phyloP scores from a whole-genome alignment of 2,888 invertebrate genomes.

The Tubulanus polymorphus region DNA sequence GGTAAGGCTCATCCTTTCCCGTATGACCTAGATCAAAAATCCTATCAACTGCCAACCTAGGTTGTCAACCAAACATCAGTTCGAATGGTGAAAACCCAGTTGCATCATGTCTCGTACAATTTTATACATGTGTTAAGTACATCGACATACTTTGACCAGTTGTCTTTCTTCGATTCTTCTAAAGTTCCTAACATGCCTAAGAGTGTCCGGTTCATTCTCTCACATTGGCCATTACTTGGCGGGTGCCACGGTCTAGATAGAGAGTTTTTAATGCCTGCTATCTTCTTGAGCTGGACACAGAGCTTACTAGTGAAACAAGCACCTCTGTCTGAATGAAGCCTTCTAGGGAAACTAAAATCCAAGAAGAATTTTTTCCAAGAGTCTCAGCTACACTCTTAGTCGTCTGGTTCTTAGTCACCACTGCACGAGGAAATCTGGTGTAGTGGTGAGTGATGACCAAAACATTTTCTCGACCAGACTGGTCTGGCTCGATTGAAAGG shows the following conservation, averaged over 20 bases:
- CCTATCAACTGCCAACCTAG: not conserved
- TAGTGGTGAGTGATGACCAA: constrained; percentile 16
- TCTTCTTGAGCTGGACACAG: not conserved
- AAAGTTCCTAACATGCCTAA: not conserved
- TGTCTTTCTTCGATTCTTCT: not conserved
- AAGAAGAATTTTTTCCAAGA: constrained; percentile 4
- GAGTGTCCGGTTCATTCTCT: not conserved
- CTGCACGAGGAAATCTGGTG: constrained; percentile 9
- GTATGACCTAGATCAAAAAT: not conserved
- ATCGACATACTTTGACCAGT: not conserved
- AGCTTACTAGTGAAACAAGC: not conserved
- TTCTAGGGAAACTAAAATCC: constrained; percentile 4
- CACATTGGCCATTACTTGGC: not conserved
- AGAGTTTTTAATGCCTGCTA: not conserved
- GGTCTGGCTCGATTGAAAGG: constrained; percentile 12
- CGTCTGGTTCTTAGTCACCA: constrained; percentile 9
- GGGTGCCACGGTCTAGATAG: not conserved
- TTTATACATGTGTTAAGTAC: not conserved
- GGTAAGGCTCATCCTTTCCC: not conserved
- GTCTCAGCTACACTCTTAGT: constrained; percentile 9
- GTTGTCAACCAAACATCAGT: not conserved
- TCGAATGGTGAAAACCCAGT: not conserved
- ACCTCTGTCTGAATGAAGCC: not conserved
- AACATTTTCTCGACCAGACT: constrained; percentile 14
- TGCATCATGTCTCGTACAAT: not conserved